Conservation (phyloP, 1,140 invertebrate genomes). For the Drosophila mojavensis region DNA sequence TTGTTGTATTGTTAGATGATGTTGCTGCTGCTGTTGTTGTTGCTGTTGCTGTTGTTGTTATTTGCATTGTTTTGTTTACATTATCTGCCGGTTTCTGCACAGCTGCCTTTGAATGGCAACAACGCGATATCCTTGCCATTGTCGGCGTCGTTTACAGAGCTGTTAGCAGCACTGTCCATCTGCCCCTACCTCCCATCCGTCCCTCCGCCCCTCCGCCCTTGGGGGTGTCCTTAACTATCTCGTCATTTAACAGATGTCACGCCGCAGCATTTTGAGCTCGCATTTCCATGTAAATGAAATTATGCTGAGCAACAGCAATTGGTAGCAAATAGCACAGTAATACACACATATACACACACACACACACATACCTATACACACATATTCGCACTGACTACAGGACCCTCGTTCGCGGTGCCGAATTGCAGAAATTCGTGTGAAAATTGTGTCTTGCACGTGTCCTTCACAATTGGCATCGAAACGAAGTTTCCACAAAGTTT, state of each 20-base stretch:
- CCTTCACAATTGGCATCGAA: constrained; percentile 29
- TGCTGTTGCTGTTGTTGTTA: constrained; percentile 11
- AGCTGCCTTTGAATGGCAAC: constrained; percentile 37
- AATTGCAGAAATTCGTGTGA: constrained; percentile 1
- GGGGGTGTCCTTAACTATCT: too few relatives aligned
- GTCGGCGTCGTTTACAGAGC: constrained; percentile 33
- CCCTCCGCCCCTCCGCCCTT: too few relatives aligned
- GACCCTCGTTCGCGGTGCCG: too few relatives aligned
- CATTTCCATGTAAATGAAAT: constrained; percentile 33
- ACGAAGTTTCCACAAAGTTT: constrained; percentile 18
- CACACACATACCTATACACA: too few relatives aligned
- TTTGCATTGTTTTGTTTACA: constrained; percentile 49
- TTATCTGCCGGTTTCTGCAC: constrained; percentile 46
- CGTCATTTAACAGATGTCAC: neutral
- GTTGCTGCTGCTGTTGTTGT: neutral
- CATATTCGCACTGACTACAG: too few relatives aligned
- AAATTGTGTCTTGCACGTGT: constrained; percentile 14
- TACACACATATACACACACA: too few relatives aligned
- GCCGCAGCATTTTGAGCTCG: constrained; percentile 5
- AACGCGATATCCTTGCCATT: constrained; percentile 28
- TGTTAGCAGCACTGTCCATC: constrained; percentile 3
- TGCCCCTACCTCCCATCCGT: too few relatives aligned
- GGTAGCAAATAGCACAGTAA: neutral
- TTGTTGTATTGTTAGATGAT: too few relatives aligned
- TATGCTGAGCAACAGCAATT: constrained; percentile 12